Conservation (phyloP, 2,797 vertebrate genomes). For the Tapirus indicus region DNA sequence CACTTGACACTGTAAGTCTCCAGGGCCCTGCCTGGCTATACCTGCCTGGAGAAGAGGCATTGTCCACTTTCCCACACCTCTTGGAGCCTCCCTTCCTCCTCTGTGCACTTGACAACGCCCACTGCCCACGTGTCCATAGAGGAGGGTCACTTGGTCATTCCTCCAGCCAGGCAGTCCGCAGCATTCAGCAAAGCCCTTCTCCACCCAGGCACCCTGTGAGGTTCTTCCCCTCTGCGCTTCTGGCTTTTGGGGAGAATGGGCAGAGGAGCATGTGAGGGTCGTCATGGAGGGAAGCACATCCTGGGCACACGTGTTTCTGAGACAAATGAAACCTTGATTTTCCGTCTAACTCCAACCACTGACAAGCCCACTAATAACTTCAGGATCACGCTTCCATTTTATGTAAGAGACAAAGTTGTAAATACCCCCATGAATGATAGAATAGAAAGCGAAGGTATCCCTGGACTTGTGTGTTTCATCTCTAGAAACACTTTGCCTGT, state of each 20-base stretch:
- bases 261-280: rapidly evolving
- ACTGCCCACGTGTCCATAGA: neutral
- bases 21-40: neutral
- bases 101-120: neutral
- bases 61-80: rapidly evolving
- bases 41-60: rapidly evolving
- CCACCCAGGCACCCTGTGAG: rapidly evolving
- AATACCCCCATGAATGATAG: rapidly evolving
- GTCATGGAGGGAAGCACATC: rapidly evolving
- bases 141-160: neutral
- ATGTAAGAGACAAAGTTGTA: rapidly evolving
- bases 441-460: rapidly evolving
- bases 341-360: rapidly evolving
- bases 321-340: rapidly evolving
- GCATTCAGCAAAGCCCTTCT: neutral
- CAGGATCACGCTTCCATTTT: rapidly evolving
- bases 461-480: neutral
- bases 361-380: rapidly evolving
- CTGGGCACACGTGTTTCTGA: rapidly evolving
- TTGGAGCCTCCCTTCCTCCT: too few species aligned
- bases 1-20: rapidly evolving
- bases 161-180: rapidly evolving
- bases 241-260: rapidly evolving
- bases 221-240: too few species aligned
- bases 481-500: neutral